Evolutionary conservation across 2,888 invertebrate genomes (phyloP).

Genomic region (Oscheius sp.): DNA sequence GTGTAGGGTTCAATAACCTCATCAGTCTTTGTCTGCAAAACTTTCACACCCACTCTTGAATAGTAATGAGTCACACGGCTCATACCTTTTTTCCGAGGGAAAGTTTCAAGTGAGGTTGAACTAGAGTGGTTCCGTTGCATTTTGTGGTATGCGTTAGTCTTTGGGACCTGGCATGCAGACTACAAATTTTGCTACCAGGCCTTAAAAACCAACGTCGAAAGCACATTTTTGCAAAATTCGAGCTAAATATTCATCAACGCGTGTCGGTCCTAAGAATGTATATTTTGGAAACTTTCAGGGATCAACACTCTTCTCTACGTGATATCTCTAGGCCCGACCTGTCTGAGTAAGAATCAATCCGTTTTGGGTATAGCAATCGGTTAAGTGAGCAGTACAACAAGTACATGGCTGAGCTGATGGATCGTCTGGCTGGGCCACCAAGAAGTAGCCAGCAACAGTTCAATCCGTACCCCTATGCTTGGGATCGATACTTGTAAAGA

Average conservation of each 20-base stretch:
- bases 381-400: conserved; percentile 26
- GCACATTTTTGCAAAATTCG: too few relatives aligned
- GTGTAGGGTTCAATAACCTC: too few relatives aligned
- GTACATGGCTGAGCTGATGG: conserved; percentile 9
- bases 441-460: background rate
- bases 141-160: too few relatives aligned
- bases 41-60: background rate
- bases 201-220: too few relatives aligned
- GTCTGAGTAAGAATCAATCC: conserved; percentile 1
- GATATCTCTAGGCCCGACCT: conserved; percentile 12
- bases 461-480: conserved; percentile 3
- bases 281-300: conserved; percentile 6
- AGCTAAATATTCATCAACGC: too few relatives aligned
- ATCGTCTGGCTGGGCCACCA: conserved; percentile 5
- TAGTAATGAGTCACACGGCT: conserved; percentile 6
- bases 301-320: background rate
- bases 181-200: too few relatives aligned
- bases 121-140: too few relatives aligned
- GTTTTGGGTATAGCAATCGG: background rate
- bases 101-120: too few relatives aligned
- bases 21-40: too few relatives aligned
- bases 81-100: too few relatives aligned
- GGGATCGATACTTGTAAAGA: conserved; percentile 15
- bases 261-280: too few relatives aligned
- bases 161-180: too few relatives aligned